phyloP scores from a whole-genome alignment of 2,888 invertebrate genomes.

The Tinea trinotella region DNA sequence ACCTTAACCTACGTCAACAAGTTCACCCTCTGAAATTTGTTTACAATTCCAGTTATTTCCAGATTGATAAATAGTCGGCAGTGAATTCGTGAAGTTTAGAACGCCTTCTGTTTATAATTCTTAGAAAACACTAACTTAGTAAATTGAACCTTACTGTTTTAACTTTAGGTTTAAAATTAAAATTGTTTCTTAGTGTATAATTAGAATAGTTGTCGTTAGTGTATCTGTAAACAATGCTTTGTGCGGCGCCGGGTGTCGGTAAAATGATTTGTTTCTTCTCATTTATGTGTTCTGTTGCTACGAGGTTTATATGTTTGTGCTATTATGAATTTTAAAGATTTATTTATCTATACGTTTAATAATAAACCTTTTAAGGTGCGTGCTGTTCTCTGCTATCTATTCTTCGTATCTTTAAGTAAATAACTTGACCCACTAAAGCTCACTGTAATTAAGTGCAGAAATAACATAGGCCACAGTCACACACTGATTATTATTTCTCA shows the following conservation, averaged over 20 bases:
- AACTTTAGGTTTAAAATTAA: background rate
- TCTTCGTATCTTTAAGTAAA: too few species aligned
- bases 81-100: slow-evolving; percentile 11
- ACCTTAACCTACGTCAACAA: slow-evolving; percentile 45
- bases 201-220: background rate
- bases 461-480: too few species aligned
- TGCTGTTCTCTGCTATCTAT: too few species aligned
- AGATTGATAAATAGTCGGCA: slow-evolving; percentile 20
- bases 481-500: too few species aligned
- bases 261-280: slow-evolving; percentile 18
- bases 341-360: background rate
- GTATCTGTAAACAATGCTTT: background rate
- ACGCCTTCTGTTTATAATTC: slow-evolving; percentile 13
- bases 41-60: slow-evolving; percentile 42
- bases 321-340: background rate
- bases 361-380: too few species aligned
- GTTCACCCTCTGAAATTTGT: slow-evolving; percentile 28
- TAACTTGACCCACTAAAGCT: too few species aligned
- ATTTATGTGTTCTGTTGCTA: slow-evolving; percentile 6
- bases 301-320: slow-evolving; percentile 7
- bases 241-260: slow-evolving; percentile 14
- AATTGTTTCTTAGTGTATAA: background rate
- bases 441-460: too few species aligned
- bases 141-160: background rate
- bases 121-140: background rate